A percentile compares a stretch with the other conserved stretches of the same genome.
Evolutionary conservation across 2,888 invertebrate species (phyloP).

Genomic region (Heliconius sara): DNA sequence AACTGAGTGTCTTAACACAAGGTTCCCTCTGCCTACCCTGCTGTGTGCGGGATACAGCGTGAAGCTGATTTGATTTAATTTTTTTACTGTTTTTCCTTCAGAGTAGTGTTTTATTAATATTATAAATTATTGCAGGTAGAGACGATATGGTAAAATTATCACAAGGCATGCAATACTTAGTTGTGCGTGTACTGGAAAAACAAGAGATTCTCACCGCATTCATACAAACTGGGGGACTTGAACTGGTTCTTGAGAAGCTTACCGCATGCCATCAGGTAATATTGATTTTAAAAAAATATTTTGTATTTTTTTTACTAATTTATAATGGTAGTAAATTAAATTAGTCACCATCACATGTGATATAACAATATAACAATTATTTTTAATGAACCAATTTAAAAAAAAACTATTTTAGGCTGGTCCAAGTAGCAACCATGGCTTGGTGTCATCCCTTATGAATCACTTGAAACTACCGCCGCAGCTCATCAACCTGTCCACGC

Average conservation of each 20-base stretch:
- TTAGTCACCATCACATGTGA: background rate
- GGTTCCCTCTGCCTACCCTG: too few relatives aligned
- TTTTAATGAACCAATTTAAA: too few relatives aligned
- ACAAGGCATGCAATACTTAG: conserved; percentile 93
- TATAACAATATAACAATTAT: background rate
- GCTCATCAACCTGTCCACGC: conserved; percentile 79
- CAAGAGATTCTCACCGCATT: conserved; percentile 90
- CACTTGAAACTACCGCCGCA: conserved; percentile 83
- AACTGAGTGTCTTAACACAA: too few relatives aligned
- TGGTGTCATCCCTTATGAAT: conserved; percentile 87
- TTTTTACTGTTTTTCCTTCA: background rate
- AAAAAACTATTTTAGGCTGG: conserved; percentile 73
- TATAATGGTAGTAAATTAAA: background rate
- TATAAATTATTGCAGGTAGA: conserved; percentile 54
- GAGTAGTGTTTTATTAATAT: background rate
- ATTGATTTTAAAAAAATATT: background rate
- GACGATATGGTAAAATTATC: conserved; percentile 84
- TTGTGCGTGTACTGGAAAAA: conserved; percentile 90
- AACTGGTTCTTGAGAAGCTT: conserved; percentile 90
- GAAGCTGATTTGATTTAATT: background rate
- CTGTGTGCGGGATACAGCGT: too few relatives aligned
- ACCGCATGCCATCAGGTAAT: conserved; percentile 87
- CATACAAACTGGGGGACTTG: conserved; percentile 89
- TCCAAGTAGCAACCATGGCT: conserved; percentile 87
- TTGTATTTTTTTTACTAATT: background rate